These are phyloP conservation scores for Tetranychus truncatus DNA, from an alignment of 2,888 invertebrate species.

Conservation along the genomic window DNA sequence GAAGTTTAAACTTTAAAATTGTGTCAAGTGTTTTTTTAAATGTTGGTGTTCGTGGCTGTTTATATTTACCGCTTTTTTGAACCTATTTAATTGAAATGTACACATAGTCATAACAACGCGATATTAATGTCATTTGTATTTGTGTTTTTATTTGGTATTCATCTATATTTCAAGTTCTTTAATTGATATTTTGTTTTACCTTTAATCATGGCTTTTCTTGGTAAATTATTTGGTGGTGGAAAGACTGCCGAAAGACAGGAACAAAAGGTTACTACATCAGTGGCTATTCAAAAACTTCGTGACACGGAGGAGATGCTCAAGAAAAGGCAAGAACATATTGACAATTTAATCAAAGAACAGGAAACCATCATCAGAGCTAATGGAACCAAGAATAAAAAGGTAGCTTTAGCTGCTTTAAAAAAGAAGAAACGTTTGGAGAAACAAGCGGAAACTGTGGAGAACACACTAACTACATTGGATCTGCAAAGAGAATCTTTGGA, in stretches of 20 bases:
- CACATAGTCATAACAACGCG: no score
- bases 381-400: constrained; percentile 32
- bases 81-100: no score
- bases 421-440: constrained; percentile 93
- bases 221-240: constrained; percentile 20
- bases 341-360: constrained; percentile 22
- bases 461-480: constrained; percentile 87
- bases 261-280: constrained; percentile 17
- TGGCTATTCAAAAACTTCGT: constrained; percentile 22
- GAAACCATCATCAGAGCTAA: constrained; percentile 21
- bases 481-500: constrained; percentile 86
- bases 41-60: no score
- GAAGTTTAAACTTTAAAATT: no score
- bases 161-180: no score
- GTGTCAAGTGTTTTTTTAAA: no score
- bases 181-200: no score
- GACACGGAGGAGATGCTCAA: constrained; percentile 22
- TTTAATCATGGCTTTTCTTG: constrained; percentile 18
- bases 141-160: no score
- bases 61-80: no score
- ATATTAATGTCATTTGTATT: not conserved
- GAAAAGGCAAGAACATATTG: constrained; percentile 22
- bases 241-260: constrained; percentile 13
- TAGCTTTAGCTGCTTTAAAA: constrained; percentile 86
- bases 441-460: constrained; percentile 90